A percentile compares a stretch with the other conserved stretches of the same genome.
These are phyloP conservation scores for Dicentrarchus labrax DNA, from an alignment of 2,113 vertebrate species.

Conservation along the genomic window DNA sequence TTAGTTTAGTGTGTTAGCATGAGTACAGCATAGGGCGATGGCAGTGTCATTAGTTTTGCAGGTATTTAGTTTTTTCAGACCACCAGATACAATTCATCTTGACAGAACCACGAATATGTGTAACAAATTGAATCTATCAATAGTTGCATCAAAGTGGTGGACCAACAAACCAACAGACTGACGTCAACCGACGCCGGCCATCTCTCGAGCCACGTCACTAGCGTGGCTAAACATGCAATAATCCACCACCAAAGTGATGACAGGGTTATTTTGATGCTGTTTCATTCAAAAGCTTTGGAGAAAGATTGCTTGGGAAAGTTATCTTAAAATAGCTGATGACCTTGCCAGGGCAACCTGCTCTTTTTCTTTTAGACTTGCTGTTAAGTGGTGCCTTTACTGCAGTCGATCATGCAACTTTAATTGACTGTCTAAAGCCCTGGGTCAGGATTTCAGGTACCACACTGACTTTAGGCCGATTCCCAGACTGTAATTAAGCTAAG, in stretches of 20 bases:
- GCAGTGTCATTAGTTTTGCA: too few relatives aligned
- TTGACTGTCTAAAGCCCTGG: not conserved
- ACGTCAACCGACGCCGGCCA: too few relatives aligned
- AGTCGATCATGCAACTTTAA: conserved; percentile 10
- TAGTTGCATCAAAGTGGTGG: too few relatives aligned
- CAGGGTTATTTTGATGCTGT: not conserved
- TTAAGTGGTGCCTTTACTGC: not conserved
- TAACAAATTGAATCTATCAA: too few relatives aligned
- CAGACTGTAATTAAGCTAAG: not conserved
- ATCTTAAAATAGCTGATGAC: conserved; percentile 9
- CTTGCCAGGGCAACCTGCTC: not conserved
- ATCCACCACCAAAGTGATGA: not conserved
- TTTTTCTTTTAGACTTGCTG: not conserved
- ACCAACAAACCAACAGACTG: too few relatives aligned
- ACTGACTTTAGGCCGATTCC: not conserved
- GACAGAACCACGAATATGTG: too few relatives aligned
- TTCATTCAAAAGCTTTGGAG: conserved; percentile 9
- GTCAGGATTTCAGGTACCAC: not conserved
- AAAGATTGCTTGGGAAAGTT: conserved; percentile 5
- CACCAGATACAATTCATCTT: too few relatives aligned
- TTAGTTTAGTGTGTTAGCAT: too few relatives aligned
- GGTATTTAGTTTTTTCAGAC: too few relatives aligned
- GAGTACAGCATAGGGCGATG: too few relatives aligned
- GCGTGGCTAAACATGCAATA: not conserved
- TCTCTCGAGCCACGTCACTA: too few relatives aligned